Conservation (phyloP, 2,888 invertebrate genomes). For the Tethea ocularis region DNA sequence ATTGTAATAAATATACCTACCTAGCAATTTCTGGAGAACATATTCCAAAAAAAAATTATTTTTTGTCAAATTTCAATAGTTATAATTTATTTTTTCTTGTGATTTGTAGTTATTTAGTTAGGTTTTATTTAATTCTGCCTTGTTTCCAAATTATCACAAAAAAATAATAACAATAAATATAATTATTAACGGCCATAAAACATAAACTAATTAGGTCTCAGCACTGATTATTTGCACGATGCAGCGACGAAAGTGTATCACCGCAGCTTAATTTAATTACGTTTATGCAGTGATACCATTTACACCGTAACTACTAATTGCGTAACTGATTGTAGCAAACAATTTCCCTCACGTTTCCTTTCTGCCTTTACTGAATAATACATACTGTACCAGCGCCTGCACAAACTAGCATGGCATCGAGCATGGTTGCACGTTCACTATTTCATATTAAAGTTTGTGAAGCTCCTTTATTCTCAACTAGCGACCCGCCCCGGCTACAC, state of each 20-base stretch:
- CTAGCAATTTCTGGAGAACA: too few relatives aligned
- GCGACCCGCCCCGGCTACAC: too few relatives aligned
- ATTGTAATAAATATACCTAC: too few relatives aligned
- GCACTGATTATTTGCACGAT: background rate
- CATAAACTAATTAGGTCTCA: background rate
- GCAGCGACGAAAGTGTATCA: background rate
- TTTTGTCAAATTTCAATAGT: too few relatives aligned
- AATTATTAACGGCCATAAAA: too few relatives aligned
- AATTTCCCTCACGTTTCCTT: constrained; percentile 18
- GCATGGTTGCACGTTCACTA: background rate
- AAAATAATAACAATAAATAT: too few relatives aligned
- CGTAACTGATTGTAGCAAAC: constrained; percentile 10
- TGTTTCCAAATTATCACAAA: too few relatives aligned
- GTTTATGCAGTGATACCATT: constrained; percentile 7
- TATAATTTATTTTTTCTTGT: too few relatives aligned
- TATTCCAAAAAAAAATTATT: too few relatives aligned
- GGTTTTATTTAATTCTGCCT: too few relatives aligned
- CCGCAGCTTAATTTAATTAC: background rate
- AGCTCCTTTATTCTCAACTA: background rate
- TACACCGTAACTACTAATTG: constrained; percentile 9
- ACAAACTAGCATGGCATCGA: background rate
- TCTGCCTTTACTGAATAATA: background rate
- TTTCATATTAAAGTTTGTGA: background rate
- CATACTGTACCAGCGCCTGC: constrained; percentile 1
- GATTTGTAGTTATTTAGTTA: too few relatives aligned